Conservation (phyloP, 2,888 invertebrate species). For the Spilosoma lubricipeda region DNA sequence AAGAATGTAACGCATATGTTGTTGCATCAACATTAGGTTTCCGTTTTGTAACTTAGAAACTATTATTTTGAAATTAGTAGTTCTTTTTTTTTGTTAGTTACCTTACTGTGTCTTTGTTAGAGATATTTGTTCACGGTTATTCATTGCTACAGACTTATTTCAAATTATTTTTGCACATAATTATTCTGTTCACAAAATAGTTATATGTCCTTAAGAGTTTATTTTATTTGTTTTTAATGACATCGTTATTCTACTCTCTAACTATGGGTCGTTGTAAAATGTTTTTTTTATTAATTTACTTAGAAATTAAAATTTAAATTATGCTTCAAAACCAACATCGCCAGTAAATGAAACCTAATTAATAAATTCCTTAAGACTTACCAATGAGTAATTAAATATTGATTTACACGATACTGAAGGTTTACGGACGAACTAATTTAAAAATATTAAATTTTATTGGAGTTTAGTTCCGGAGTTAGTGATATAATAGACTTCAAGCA, state of each 20-base stretch:
- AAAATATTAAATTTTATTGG: neutral
- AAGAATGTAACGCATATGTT: slow-evolving; percentile 83
- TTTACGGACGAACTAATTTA: neutral
- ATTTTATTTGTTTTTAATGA: too few species aligned
- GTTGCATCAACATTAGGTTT: slow-evolving; percentile 39
- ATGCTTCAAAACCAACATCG: neutral
- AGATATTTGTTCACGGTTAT: neutral
- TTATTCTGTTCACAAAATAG: neutral
- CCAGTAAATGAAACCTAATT: neutral
- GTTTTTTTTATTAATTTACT: neutral
- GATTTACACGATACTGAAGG: neutral
- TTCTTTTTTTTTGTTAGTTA: neutral
- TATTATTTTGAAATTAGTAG: neutral
- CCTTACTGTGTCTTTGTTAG: neutral
- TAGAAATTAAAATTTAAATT: neutral
- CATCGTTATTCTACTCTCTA: too few species aligned
- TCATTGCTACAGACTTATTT: neutral
- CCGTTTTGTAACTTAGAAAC: slow-evolving; percentile 6
- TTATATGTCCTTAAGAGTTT: neutral
- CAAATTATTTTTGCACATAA: too few species aligned
- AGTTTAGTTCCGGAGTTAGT: neutral
- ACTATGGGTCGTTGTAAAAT: neutral
- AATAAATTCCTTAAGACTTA: neutral
- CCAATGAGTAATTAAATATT: neutral
- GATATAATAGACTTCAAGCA: neutral